These are phyloP conservation scores for Heliothis virescens DNA, from an alignment of 1,140 invertebrate species.

Conservation along the genomic window DNA sequence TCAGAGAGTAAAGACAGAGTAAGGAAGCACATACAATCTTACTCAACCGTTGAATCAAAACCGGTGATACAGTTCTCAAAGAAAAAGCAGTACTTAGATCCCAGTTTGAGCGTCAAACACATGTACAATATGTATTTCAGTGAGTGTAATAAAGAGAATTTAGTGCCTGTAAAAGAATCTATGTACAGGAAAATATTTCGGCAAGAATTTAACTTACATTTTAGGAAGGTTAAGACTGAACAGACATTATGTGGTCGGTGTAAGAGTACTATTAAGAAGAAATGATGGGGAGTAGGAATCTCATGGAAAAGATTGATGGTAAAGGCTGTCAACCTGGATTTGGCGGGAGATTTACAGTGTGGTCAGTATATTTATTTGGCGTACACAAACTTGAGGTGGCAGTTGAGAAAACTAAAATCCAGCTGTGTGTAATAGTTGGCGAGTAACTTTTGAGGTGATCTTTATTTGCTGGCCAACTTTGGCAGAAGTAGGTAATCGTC, in stretches of 20 bases:
- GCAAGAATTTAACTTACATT: constrained; percentile 83
- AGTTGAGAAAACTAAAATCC: too few species aligned
- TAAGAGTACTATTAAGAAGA: constrained; percentile 74
- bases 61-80: constrained; percentile 77
- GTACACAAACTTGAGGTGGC: too few species aligned
- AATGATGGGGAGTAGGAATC: constrained; percentile 52
- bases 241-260: constrained; percentile 74
- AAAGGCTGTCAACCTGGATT: background rate
- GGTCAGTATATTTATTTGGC: too few species aligned
- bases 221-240: constrained; percentile 78
- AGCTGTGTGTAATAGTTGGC: too few species aligned
- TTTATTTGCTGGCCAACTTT: too few species aligned
- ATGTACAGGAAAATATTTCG: constrained; percentile 85
- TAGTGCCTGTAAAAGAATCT: constrained; percentile 78
- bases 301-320: background rate
- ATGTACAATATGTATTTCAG: constrained; percentile 82
- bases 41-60: constrained; percentile 73
- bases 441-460: too few species aligned
- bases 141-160: constrained; percentile 73
- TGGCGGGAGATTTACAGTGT: too few species aligned
- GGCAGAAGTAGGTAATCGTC: too few species aligned
- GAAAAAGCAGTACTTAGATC: constrained; percentile 82
- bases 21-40: constrained; percentile 76
- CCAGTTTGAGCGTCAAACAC: constrained; percentile 81
- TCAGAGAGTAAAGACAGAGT: constrained; percentile 76